Base-by-base conservation (phyloP, 2,113 vertebrate species). In the Aptenodytes forsteri region DNA sequence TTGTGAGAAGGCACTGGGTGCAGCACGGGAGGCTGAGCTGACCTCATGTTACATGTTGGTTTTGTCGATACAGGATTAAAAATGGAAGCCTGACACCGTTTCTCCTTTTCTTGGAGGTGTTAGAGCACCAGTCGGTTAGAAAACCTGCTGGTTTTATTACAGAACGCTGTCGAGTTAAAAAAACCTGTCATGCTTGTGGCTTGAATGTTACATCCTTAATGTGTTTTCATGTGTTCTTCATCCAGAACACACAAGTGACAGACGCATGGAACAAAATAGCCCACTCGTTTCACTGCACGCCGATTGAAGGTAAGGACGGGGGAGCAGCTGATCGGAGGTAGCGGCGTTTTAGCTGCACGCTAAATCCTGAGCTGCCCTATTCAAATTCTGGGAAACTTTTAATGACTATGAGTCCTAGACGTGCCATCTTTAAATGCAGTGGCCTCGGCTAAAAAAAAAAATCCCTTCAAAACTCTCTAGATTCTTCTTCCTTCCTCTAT, bases 241-340 rank as follows among this genome's bases (percentile, higher is more conserved):
- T 6, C 4, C 85, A 99, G 99, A 99, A 99, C 97, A 98, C 99
- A 34, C 99, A 99, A 98, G 99, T 99, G 97, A 99, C 99, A 56
- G 99, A 99, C 76, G 99, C 99, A 59, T 99, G 99, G 99, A 99
- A 99, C 98, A 99, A 99, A 98, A 99, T 99, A n/a, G 99, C 99
- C 42, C 99, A 99, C 95, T 99, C 99, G 56, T 99, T 99, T 97
- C 99, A 99, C 96, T 99, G 99, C 98, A 98, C 98, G 4, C 98
- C 99, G 34, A 99, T 99, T 5, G 99, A 99, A 98, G 99, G 99
- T 99, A 77, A 96, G 98, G 70, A 5, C 1, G 30, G 50, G 10
- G 49, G 47, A 38, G 44, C 22, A 29, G 49, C 54, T 10, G 46
- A 23, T 23, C 5, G 30, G 49, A 46, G 78, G 59, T 12, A 17